These are phyloP conservation scores for Melanocharis versteri DNA, from an alignment of 2,113 vertebrate genomes.

Conservation along the genomic window DNA sequence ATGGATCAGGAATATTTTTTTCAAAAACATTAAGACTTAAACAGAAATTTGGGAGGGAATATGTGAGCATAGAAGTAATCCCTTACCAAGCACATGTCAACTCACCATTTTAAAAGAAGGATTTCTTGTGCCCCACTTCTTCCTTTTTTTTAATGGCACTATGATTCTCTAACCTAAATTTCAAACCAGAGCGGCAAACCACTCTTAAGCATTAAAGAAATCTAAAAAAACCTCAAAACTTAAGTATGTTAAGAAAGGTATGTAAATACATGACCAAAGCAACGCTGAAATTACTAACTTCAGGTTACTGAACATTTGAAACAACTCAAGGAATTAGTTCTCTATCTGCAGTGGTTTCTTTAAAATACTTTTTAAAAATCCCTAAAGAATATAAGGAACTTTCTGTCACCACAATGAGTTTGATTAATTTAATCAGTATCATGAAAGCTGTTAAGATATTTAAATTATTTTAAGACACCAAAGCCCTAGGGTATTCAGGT, in stretches of 20 bases:
- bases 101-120: not conserved
- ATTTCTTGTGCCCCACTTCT: rapidly evolving
- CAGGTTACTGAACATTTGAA: not conserved
- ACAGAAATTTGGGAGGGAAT: not conserved
- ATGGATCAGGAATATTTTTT: not conserved
- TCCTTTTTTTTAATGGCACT: not conserved
- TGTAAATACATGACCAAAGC: not conserved
- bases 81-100: not conserved
- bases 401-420: not conserved
- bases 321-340: not conserved
- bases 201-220: not conserved
- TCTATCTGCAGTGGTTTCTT: not conserved
- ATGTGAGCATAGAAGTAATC: not conserved
- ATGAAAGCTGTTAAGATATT: not conserved
- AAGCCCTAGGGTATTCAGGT: not conserved
- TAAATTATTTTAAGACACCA: not conserved
- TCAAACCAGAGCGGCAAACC: not conserved
- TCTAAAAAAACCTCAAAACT: rapidly evolving
- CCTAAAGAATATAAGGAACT: not conserved
- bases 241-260: not conserved
- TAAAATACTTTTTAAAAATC: not conserved
- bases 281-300: not conserved
- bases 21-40: not conserved
- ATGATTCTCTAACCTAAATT: not conserved
- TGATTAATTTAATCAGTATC: conserved; percentile 27